Conservation (phyloP, 2,888 invertebrate species). For the Trypoxylon attenuatum region DNA sequence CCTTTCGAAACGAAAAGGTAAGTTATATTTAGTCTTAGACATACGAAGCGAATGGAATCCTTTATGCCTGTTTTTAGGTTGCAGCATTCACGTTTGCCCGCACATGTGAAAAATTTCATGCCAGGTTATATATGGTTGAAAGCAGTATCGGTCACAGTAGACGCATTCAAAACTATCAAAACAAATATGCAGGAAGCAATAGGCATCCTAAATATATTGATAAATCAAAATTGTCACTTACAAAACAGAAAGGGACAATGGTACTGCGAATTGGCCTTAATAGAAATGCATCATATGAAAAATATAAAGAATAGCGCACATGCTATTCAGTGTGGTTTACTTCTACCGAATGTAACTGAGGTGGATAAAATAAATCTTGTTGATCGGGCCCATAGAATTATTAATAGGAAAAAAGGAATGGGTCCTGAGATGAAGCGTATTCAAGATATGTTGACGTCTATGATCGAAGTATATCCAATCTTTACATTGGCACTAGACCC, state of each 20-base stretch:
- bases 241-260: constrained; percentile 56
- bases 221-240: constrained; percentile 51
- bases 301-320: constrained; percentile 57
- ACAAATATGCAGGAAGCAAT: constrained; percentile 49
- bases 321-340: constrained; percentile 56
- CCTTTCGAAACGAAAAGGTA: constrained; percentile 31
- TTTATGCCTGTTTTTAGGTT: constrained; percentile 21
- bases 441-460: not conserved
- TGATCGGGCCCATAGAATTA: constrained; percentile 58
- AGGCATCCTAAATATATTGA: constrained; percentile 50
- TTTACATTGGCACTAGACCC: not conserved
- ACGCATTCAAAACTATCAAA: constrained; percentile 63
- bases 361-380: constrained; percentile 56
- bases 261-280: constrained; percentile 66
- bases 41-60: not conserved
- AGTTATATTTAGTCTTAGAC: not conserved
- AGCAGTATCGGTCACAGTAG: constrained; percentile 63
- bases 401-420: constrained; percentile 54
- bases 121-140: constrained; percentile 64
- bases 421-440: not conserved
- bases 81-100: constrained; percentile 51
- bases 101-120: constrained; percentile 59
- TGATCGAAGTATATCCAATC: not conserved
- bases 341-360: constrained; percentile 43
- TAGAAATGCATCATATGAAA: constrained; percentile 63